Percentiles rank a stretch among this genome's conserved stretches.
Conservation (phyloP, 2,113 vertebrate genomes). For the Bubalus kerabau region DNA sequence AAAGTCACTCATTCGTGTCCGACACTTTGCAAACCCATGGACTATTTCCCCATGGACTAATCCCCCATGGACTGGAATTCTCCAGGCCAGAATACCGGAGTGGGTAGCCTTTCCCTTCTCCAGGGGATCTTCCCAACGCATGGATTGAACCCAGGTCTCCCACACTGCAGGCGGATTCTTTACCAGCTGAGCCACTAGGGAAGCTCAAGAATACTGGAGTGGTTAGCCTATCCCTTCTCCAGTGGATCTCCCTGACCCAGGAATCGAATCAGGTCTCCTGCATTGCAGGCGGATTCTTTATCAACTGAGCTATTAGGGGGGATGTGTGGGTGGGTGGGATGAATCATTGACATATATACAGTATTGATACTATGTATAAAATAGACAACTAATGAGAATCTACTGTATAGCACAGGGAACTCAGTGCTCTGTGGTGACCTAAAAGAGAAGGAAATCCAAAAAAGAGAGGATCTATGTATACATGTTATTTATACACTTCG, state of each 20-base stretch:
- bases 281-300: background rate
- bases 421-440: background rate
- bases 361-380: background rate
- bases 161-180: background rate
- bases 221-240: background rate
- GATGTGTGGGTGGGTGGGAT: background rate
- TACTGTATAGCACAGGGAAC: background rate
- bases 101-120: background rate
- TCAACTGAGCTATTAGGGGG: background rate
- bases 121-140: rapidly evolving
- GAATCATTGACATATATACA: background rate
- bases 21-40: background rate
- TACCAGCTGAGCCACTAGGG: background rate
- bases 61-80: background rate
- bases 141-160: no score
- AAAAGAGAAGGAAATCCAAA: background rate
- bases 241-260: rapidly evolving
- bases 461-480: background rate
- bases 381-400: background rate
- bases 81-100: background rate
- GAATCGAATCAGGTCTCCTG: background rate
- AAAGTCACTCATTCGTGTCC: background rate
- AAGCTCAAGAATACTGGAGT: background rate
- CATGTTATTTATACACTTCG: background rate
- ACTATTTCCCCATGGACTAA: background rate